phyloP scores from a whole-genome alignment of 2,888 invertebrate genomes.

The Andrena chrysosceles region DNA sequence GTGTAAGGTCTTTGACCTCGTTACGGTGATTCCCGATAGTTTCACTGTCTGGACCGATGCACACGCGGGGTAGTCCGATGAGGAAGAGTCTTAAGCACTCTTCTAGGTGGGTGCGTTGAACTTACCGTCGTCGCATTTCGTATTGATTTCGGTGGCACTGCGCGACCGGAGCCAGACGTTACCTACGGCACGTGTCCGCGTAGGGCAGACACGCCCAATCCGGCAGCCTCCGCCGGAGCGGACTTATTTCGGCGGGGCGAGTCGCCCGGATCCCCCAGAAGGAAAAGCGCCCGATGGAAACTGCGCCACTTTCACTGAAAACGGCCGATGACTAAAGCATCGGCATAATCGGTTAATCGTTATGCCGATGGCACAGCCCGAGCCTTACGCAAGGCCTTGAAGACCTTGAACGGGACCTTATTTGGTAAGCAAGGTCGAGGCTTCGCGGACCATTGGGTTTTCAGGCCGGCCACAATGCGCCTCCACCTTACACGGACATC shows the following conservation, averaged over 20 bases:
- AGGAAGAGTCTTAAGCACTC: slow-evolving; percentile 64
- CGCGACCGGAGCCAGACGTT: slow-evolving; percentile 74
- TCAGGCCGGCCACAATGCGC: slow-evolving; percentile 75
- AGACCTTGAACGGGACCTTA: slow-evolving; percentile 81
- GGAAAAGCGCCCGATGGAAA: slow-evolving; percentile 6
- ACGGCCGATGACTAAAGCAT: slow-evolving; percentile 57
- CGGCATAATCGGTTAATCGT: slow-evolving; percentile 76
- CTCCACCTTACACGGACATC: slow-evolving; percentile 70
- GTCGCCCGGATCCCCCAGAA: neutral
- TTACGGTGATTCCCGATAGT: slow-evolving; percentile 59
- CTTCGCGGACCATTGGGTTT: slow-evolving; percentile 81
- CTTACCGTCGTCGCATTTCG: slow-evolving; percentile 79
- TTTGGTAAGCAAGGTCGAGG: slow-evolving; percentile 82
- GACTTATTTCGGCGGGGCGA: neutral
- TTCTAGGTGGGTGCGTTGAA: slow-evolving; percentile 77
- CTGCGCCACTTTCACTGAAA: slow-evolving; percentile 51
- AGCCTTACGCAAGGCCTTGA: slow-evolving; percentile 79
- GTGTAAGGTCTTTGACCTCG: slow-evolving; percentile 58
- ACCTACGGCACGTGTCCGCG: slow-evolving; percentile 74
- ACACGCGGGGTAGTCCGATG: slow-evolving; percentile 54
- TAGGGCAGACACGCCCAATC: slow-evolving; percentile 71
- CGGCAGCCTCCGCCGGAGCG: slow-evolving; percentile 16
- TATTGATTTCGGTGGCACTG: slow-evolving; percentile 80
- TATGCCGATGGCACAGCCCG: slow-evolving; percentile 76
- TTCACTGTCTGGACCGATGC: slow-evolving; percentile 61